Evolutionary conservation across 2,113 vertebrate species (phyloP).

Genomic region (Pristiophorus japonicus): DNA sequence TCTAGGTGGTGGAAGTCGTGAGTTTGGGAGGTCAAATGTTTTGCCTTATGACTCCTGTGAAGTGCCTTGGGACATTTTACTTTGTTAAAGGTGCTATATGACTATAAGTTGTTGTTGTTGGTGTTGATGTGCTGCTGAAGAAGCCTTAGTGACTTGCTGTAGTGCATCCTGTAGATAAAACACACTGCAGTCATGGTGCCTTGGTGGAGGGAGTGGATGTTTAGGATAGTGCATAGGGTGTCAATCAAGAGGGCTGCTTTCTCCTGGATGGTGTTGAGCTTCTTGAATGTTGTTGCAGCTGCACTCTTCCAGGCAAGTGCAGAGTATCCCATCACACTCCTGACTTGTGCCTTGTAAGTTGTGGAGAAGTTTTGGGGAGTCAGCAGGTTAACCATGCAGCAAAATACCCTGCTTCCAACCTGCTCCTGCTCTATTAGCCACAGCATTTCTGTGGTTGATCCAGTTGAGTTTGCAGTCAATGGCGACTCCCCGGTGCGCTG

Average conservation of each 20-base stretch:
- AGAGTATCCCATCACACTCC: neutral
- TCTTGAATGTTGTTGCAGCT: neutral
- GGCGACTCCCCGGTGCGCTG: too few species aligned
- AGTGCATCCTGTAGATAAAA: neutral
- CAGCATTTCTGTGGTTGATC: neutral
- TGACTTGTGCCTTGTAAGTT: neutral
- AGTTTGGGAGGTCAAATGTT: neutral
- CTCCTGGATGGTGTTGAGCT: neutral
- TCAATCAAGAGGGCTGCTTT: neutral
- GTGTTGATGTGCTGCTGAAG: neutral
- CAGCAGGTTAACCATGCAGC: neutral
- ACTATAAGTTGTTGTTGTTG: too few species aligned
- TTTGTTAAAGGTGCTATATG: too few species aligned
- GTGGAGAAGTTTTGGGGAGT: neutral
- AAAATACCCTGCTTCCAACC: neutral
- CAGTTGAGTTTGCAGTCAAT: neutral
- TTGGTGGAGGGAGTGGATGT: neutral
- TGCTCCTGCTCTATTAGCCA: neutral
- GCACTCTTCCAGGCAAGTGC: neutral
- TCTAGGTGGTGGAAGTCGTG: neutral
- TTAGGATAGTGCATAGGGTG: neutral
- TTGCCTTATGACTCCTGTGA: too few species aligned
- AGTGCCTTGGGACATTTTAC: too few species aligned
- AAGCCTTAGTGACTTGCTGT: neutral
- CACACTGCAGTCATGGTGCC: too few species aligned